Conservation (phyloP, 2,113 vertebrate species). For the Platanista minor region DNA sequence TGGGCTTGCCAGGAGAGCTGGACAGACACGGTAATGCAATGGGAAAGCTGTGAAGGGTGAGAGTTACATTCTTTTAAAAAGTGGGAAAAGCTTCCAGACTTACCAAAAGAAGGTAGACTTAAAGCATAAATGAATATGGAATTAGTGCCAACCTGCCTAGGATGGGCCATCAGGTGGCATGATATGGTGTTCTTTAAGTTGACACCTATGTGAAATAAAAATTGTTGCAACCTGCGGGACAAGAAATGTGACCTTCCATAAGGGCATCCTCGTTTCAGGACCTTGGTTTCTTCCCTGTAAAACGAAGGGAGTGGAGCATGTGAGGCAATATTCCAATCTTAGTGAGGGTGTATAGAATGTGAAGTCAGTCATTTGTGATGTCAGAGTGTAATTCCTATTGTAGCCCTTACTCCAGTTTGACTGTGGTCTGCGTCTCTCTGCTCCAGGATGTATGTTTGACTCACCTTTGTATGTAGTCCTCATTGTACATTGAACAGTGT, state of each 20-base stretch:
- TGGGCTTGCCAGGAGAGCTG: not conserved
- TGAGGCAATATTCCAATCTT: not conserved
- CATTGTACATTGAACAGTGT: not conserved
- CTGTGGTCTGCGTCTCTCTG: not conserved
- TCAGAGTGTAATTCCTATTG: not conserved
- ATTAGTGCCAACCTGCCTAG: not conserved
- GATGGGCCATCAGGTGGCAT: not conserved
- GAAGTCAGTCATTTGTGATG: not conserved
- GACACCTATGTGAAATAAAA: not conserved
- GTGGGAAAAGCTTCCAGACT: not conserved
- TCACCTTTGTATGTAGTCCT: not conserved
- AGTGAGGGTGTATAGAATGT: not conserved
- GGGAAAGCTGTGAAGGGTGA: slow-evolving; percentile 41
- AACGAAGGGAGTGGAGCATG: not conserved
- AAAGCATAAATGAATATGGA: slow-evolving; percentile 35
- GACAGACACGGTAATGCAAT: slow-evolving; percentile 1
- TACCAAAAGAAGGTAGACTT: not conserved
- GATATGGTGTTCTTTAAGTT: not conserved
- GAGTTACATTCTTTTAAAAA: slow-evolving; percentile 40
- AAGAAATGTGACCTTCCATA: not conserved
- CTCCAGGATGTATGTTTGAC: not conserved
- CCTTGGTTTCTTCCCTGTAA: not conserved
- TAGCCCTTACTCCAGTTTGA: not conserved
- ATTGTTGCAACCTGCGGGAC: not conserved
- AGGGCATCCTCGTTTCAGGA: not conserved